phyloP scores from a whole-genome alignment of 2,888 invertebrate species.

The Zootermopsis nevadensis region DNA sequence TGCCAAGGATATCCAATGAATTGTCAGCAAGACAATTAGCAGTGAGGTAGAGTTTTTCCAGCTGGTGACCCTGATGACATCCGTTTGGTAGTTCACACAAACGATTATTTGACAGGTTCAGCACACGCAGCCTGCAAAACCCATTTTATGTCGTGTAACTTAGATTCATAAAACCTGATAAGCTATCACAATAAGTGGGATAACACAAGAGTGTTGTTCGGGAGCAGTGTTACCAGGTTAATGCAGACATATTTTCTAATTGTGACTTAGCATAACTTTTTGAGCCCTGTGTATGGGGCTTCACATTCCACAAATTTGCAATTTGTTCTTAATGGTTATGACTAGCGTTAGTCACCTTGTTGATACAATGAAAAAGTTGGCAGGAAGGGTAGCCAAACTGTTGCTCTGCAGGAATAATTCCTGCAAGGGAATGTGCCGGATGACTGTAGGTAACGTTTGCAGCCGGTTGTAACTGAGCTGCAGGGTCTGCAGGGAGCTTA shows the following conservation, averaged over 20 bases:
- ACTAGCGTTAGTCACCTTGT: constrained; percentile 59
- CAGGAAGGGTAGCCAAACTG: constrained; percentile 78
- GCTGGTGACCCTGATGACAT: constrained; percentile 61
- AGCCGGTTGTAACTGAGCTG: constrained; percentile 84
- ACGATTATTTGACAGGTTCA: constrained; percentile 85
- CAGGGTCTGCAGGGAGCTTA: constrained; percentile 74
- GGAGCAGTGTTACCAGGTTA: too few species aligned
- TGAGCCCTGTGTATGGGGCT: too few species aligned
- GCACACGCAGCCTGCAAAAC: constrained; percentile 68
- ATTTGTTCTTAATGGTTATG: too few species aligned
- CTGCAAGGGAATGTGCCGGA: constrained; percentile 75
- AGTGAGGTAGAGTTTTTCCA: constrained; percentile 78
- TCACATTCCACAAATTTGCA: too few species aligned
- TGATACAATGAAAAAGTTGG: constrained; percentile 76
- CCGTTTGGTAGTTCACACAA: constrained; percentile 73
- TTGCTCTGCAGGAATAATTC: constrained; percentile 81
- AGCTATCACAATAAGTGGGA: too few species aligned
- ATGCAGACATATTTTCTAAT: too few species aligned
- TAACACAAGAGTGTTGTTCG: too few species aligned
- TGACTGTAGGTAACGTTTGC: constrained; percentile 68
- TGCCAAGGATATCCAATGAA: constrained; percentile 73
- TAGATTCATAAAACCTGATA: too few species aligned
- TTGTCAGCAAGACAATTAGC: constrained; percentile 82
- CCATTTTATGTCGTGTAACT: too few species aligned
- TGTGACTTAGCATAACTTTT: too few species aligned